Base-by-base conservation (phyloP, 2,888 invertebrate genomes). In the Chelonus formosanus region DNA sequence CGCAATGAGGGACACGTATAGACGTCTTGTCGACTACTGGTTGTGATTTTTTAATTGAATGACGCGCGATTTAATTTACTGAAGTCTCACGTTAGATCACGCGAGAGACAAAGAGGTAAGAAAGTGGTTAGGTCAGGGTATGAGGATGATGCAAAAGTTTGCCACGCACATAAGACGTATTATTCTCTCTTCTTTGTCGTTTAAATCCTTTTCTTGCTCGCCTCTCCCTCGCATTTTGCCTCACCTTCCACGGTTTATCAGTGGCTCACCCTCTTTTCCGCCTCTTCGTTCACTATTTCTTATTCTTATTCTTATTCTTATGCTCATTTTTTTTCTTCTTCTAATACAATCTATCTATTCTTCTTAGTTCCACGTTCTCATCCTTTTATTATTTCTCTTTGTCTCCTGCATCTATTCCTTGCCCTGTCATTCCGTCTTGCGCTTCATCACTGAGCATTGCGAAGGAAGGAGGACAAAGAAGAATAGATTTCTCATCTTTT, bases 131-230 rank as follows among this genome's bases (percentile, higher is more conserved):
- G 66, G 66, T 67, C 59, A 68, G 54, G 61, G 62, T 57, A 60
- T 20, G 20, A 61, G 36, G 47, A 58, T 47, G 47, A 58, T 73
- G 76, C 75, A 75, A 78, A 78, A 76, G 70, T 76, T 74, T 70
- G 75, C 79, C 75, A 78, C 76, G 76, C 78, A 79, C 75, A 75
- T 76, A 65, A 32, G 8, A 31, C 8, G 31, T 40, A 56, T 61
- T 3, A 4, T 5, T n/a, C 43, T n/a, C 40, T 43, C 44, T 34
- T 44, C 55, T 32, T 50, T n/a, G 43, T 47, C 48, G 32, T 3
- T 52, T n/a, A 5, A 35, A 44, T 35, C 8, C 47, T 47, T n/a
- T 31, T 3, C 44, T 63, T 31, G 5, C 10, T 34, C 31, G 43
- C 45, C 40, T 59, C 31, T 65, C 20, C 58, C 20, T 58, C 8